These are phyloP conservation scores for Caenorhabditis sinica DNA, from an alignment of 2,888 invertebrate species.

Conservation along the genomic window DNA sequence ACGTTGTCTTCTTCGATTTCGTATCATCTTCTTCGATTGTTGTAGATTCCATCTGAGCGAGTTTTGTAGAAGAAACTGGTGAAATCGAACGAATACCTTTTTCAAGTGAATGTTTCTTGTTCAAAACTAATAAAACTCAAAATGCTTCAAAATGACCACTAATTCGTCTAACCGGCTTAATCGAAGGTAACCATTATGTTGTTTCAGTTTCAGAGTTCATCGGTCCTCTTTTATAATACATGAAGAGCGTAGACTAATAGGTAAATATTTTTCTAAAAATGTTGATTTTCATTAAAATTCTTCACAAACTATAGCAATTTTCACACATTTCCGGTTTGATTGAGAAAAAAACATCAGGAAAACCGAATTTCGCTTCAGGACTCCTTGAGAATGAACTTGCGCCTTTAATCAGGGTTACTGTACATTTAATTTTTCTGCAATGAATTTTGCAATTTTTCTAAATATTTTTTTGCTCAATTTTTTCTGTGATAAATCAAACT, in stretches of 20 bases:
- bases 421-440: background rate
- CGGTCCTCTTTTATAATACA: no score
- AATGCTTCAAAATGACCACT: no score
- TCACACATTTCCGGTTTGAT: no score
- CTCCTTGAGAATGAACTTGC: background rate
- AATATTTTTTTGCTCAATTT: background rate
- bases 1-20: background rate
- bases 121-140: no score
- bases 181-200: background rate
- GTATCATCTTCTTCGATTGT: background rate
- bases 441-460: no score
- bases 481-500: background rate
- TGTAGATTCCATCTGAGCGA: background rate
- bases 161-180: background rate
- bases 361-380: background rate
- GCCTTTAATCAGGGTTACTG: background rate
- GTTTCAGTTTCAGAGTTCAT: background rate
- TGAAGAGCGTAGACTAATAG: no score
- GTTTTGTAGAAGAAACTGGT: background rate
- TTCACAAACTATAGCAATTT: no score
- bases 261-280: no score
- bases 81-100: background rate
- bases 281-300: no score
- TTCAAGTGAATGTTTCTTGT: background rate
- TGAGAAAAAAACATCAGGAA: background rate